A percentile compares a stretch with the other conserved stretches of the same genome.
phyloP scores from a whole-genome alignment of 2,888 invertebrate species.

The Strigamia maritima region DNA sequence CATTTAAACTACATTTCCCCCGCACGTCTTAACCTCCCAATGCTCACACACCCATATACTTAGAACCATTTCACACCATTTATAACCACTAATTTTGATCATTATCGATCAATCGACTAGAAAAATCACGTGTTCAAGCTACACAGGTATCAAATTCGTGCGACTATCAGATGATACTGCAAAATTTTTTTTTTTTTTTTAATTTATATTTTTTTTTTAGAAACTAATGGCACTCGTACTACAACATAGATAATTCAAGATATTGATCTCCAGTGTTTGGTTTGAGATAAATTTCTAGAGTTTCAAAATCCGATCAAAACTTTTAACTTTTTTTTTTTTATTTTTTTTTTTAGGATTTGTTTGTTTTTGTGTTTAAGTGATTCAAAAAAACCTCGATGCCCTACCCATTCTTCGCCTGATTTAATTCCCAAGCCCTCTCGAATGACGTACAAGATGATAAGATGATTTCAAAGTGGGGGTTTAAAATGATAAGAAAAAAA shows the following conservation, averaged over 20 bases:
- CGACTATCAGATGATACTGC: too few species aligned
- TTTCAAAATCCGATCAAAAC: neutral
- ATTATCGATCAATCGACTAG: neutral
- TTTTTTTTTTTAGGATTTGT: too few species aligned
- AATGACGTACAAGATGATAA: too few species aligned
- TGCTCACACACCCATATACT: neutral
- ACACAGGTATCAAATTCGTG: too few species aligned
- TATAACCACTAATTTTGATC: neutral
- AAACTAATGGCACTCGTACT: too few species aligned
- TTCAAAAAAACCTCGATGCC: too few species aligned
- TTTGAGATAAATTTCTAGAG: neutral
- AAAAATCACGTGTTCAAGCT: too few species aligned
- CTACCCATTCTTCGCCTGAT: too few species aligned
- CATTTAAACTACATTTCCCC: neutral
- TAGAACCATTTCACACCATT: neutral
- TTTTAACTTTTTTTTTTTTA: neutral
- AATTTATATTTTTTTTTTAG: too few species aligned
- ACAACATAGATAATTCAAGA: neutral
- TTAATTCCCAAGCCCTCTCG: too few species aligned
- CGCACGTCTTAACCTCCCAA: neutral
- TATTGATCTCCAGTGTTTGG: neutral
- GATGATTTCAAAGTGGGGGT: neutral
- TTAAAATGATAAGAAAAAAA: neutral
- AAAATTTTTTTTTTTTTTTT: too few species aligned
- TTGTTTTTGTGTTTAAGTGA: too few species aligned